Evolutionary conservation across 2,888 invertebrate species (phyloP).

Genomic region (Saturnia pavonia): DNA sequence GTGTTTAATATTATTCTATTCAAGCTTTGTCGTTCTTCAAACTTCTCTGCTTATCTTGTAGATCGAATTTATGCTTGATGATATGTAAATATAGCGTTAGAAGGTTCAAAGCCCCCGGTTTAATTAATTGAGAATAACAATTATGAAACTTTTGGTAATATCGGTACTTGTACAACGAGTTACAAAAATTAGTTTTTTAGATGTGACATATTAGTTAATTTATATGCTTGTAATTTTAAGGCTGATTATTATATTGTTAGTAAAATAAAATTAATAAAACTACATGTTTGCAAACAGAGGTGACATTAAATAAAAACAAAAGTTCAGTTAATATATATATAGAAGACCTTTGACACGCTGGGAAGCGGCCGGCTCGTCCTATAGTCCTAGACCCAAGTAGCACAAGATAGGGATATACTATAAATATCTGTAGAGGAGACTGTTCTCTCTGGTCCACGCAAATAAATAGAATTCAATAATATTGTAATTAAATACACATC

Average conservation of each 20-base stretch:
- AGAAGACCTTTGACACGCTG: too few relatives aligned
- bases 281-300: background rate
- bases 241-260: background rate
- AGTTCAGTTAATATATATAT: too few relatives aligned
- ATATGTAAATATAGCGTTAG: background rate
- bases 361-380: too few relatives aligned
- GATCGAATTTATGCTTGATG: background rate
- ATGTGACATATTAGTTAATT: background rate
- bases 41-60: background rate
- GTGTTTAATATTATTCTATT: background rate
- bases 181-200: background rate
- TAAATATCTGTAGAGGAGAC: too few relatives aligned
- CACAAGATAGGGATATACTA: too few relatives aligned
- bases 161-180: background rate
- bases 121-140: conserved; percentile 13
- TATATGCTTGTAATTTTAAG: background rate
- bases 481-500: too few relatives aligned
- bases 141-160: conserved; percentile 1
- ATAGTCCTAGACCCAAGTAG: too few relatives aligned
- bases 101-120: conserved; percentile 1
- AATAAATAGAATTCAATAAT: too few relatives aligned
- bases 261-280: background rate
- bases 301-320: too few relatives aligned
- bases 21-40: background rate
- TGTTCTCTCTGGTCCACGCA: too few relatives aligned